Evolutionary conservation across 2,113 vertebrate genomes (phyloP).

Genomic region (Mirounga angustirostris): DNA sequence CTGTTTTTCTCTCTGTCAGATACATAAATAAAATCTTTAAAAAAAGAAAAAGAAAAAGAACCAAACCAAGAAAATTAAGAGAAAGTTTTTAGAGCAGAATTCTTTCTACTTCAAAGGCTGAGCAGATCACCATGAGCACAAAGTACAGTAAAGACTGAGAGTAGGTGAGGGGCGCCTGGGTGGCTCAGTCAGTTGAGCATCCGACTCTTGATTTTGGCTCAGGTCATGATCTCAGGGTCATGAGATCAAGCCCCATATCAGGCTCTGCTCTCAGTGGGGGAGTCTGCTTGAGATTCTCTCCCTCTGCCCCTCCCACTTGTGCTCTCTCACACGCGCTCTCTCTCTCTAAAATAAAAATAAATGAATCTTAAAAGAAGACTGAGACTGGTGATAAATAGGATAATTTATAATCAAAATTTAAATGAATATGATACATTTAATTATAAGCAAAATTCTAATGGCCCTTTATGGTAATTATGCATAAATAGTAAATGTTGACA

Average conservation of each 20-base stretch:
- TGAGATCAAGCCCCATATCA: too few species aligned
- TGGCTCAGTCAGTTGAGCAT: too few species aligned
- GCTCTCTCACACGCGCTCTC: not conserved
- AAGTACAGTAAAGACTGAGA: not conserved
- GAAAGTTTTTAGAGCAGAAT: conserved; percentile 6
- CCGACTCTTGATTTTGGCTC: too few species aligned
- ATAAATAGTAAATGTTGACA: conserved; percentile 44
- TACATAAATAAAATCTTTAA: too few species aligned
- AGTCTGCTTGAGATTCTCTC: not conserved
- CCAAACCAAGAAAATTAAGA: not conserved
- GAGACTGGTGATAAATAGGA: not conserved
- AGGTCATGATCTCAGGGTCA: too few species aligned
- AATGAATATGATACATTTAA: conserved; percentile 51
- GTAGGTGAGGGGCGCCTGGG: not conserved
- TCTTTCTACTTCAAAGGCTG: not conserved
- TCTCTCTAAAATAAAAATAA: not conserved
- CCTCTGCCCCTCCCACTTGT: not conserved
- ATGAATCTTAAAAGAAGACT: not conserved
- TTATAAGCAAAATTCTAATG: conserved; percentile 45
- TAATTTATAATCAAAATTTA: conserved; percentile 52
- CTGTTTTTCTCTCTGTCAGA: too few species aligned
- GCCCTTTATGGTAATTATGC: conserved; percentile 28
- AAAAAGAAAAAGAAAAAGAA: not conserved
- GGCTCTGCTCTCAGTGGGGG: not conserved
- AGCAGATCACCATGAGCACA: not conserved